Conservation (phyloP, 2,113 vertebrate genomes). For the Corythoichthys haematopterus region DNA sequence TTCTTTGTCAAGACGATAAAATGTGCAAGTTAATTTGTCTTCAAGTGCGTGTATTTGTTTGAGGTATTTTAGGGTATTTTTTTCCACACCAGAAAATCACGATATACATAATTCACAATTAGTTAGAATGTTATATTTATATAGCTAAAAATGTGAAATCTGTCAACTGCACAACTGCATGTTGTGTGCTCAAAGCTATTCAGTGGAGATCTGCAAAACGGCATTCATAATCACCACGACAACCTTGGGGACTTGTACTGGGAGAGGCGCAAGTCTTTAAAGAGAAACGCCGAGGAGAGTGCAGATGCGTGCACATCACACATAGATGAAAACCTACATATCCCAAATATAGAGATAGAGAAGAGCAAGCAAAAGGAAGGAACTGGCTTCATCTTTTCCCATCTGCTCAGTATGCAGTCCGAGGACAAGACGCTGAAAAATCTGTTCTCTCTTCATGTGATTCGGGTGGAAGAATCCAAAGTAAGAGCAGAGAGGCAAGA, state of each 20-base stretch:
- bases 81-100: conserved; percentile 1
- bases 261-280: conserved; percentile 11
- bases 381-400: conserved; percentile 17
- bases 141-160: conserved; percentile 25
- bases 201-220: conserved; percentile 25
- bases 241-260: conserved; percentile 10
- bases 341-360: background rate
- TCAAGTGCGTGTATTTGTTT: too few relatives aligned
- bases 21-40: too few relatives aligned
- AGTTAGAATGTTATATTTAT: conserved; percentile 30
- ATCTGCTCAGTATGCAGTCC: conserved; percentile 36
- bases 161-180: conserved; percentile 14
- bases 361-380: conserved; percentile 2
- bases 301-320: background rate
- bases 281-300: conserved; percentile 1
- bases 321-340: background rate
- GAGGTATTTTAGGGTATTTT: too few relatives aligned
- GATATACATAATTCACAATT: conserved; percentile 1
- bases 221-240: conserved; percentile 24
- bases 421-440: conserved; percentile 46
- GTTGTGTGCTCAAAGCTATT: conserved; percentile 34
- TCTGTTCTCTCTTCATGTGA: conserved; percentile 32
- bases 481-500: conserved; percentile 36
- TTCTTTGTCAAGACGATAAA: too few relatives aligned
- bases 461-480: conserved; percentile 41